Conservation (phyloP, 2,113 vertebrate genomes). For the Neodon shergylaensis region DNA sequence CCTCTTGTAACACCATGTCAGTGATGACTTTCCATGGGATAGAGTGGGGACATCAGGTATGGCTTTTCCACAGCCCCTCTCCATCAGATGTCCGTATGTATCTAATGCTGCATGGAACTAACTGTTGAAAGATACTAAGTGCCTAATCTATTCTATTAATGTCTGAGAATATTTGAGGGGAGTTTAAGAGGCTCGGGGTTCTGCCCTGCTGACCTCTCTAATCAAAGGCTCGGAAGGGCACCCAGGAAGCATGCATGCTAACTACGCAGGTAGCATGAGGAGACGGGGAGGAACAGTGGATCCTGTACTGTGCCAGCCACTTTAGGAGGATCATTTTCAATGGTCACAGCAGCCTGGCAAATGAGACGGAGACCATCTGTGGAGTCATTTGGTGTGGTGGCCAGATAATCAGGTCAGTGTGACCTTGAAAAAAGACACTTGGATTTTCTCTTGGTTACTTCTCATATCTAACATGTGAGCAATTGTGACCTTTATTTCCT, state of each 20-base stretch:
- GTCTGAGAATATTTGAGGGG: neutral
- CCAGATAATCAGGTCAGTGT: conserved; percentile 12
- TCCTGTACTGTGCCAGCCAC: rapidly evolving
- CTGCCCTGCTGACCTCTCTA: neutral
- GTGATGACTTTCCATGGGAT: neutral
- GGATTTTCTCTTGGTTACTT: neutral
- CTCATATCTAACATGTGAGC: neutral
- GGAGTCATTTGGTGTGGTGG: neutral
- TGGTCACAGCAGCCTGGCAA: neutral
- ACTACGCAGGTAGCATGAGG: rapidly evolving
- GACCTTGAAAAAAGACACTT: conserved; percentile 39
- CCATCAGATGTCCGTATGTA: neutral
- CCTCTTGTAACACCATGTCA: neutral
- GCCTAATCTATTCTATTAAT: neutral
- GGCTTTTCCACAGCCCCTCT: neutral
- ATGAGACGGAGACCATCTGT: neutral
- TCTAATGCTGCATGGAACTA: neutral
- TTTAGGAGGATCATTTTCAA: neutral
- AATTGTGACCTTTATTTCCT: too few species aligned
- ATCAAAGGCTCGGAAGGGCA: neutral
- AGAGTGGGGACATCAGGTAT: too few species aligned
- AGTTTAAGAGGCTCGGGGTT: rapidly evolving
- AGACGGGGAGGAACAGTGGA: neutral
- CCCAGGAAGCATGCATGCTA: neutral
- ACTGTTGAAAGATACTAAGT: neutral